Percentiles rank a stretch among this genome's conserved stretches.
Evolutionary conservation across 2,113 vertebrate species (phyloP).

Genomic region (Ciconia maguari): DNA sequence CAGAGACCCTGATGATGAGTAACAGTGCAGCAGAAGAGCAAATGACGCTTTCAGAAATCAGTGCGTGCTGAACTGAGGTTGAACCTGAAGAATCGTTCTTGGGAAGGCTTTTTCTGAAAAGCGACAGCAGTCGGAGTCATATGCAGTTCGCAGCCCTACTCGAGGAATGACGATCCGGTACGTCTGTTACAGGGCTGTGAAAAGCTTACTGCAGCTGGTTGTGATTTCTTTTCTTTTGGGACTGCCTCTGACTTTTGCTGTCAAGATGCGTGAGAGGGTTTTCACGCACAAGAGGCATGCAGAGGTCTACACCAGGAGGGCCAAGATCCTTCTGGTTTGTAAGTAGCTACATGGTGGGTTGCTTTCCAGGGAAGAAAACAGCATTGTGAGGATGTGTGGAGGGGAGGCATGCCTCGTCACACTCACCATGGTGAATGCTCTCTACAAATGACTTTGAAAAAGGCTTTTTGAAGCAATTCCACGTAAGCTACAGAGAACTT

Average conservation of each 20-base stretch:
- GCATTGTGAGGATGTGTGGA: fast-evolving
- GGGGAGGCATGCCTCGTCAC: not conserved
- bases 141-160: not conserved
- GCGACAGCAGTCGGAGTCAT: not conserved
- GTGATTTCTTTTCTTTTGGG: not conserved
- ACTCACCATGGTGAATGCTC: not conserved
- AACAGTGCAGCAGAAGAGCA: not conserved
- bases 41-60: not conserved
- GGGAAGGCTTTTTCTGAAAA: not conserved
- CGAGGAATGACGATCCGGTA: not conserved
- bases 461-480: not conserved
- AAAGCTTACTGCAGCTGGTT: not conserved
- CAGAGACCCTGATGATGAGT: not conserved
- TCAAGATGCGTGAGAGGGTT: not conserved
- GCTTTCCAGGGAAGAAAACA: not conserved
- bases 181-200: not conserved
- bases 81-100: not conserved
- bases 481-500: not conserved
- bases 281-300: not conserved
- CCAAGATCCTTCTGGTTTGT: not conserved
- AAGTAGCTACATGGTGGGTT: not conserved
- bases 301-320: not conserved
- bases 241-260: not conserved
- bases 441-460: not conserved
- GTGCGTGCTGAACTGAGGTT: not conserved